Base-by-base conservation (phyloP, 1,140 invertebrate genomes). In the Sinella curviseta region DNA sequence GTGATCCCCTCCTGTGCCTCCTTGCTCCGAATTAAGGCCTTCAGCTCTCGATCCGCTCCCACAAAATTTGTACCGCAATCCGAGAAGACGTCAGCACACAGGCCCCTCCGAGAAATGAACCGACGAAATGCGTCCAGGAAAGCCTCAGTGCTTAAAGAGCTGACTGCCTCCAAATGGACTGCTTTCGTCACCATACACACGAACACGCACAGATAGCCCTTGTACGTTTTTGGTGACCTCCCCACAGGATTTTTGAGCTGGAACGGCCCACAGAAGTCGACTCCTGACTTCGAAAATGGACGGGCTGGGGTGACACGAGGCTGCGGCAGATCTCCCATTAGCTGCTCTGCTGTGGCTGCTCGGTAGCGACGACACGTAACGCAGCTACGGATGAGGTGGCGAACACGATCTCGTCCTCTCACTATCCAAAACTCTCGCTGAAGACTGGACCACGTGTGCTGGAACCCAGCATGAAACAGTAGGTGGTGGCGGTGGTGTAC, bases 231-330 rank as follows among this genome's bases (percentile, higher is more conserved):
- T 3, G 39, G 17, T 4, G 3, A 17, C 24, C 57, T 60, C 39
- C 39, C 57, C 4, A 17, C 24, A 8, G 4, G 12, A 60, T 60
- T 26, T 17, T 60, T 60, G 3, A 60, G 33, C 36, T 3, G 67
- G 26, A 86, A 80, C n/a, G 85, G 85, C 12, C 86, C 86, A 1
- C 82, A 83, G 79, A 83, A 87, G 80, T 87, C 86, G 8, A 86
- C 78, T 14, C 83, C 82, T 16, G 78, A 73, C 20, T 57, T 16
- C 24, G 24, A 60, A 34, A 79, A 79, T 14, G 57, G 48, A 0
- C 73, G 28, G 31, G 14, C 34, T 26, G 73, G 8, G 0, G 17
- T 65, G 0, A 57, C 20, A 2, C 73, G 3, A 14, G 39, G 65
- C 3, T 17, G 12, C 0, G 78, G 78, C 31, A 79, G 34, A 16